Base-by-base conservation (phyloP, 2,797 vertebrate genomes). In the Micromesistius poutassou region DNA sequence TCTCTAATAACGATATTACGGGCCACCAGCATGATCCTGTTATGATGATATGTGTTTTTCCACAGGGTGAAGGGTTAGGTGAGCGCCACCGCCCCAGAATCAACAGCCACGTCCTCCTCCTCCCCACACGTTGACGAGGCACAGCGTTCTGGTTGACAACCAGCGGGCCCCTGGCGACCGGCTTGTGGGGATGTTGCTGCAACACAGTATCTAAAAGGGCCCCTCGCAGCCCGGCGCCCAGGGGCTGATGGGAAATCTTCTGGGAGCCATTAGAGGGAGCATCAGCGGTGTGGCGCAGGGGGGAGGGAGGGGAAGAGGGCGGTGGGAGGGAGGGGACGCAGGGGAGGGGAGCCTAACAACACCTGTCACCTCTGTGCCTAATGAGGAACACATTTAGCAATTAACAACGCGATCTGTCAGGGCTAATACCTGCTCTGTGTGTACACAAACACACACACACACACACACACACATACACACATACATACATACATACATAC, bases 321-420 rank as follows among this genome's bases (percentile, higher is more conserved):
- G 87, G 94, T 93, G 93, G 91, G 87, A 28, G 84, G 84, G 33
- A 81, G 84, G 78, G 86, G 93, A 36, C 2, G 35, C 35, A 36
- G 35, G 92, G 91, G 91, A 92, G 92, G 94, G 93, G 93, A 94
- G 91, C 92, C 94, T 94, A 93, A 93, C 94, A 94, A 94, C 94
- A 95, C 94, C 94, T 95, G 94, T 95, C 94, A 95, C 94, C 94
- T 91, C 92, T 76, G 85, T 87, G 84, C 91, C 91, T 95, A 95
- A 95, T 95, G 94, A 95, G 94, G 94, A 93, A 94, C 94, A 94
- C 94, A 94, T 94, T 94, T 95, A 94, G 94, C 94, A 95, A 95
- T 95, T 95, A 95, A 92, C 92, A 89, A 88, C 89, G 91, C 91
- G 93, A 94, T 94, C 93, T 94, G 94, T 94, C 94, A 94, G 93